Evolutionary conservation across 2,113 vertebrate species (phyloP).

Genomic region (Corynorhinus townsendii): DNA sequence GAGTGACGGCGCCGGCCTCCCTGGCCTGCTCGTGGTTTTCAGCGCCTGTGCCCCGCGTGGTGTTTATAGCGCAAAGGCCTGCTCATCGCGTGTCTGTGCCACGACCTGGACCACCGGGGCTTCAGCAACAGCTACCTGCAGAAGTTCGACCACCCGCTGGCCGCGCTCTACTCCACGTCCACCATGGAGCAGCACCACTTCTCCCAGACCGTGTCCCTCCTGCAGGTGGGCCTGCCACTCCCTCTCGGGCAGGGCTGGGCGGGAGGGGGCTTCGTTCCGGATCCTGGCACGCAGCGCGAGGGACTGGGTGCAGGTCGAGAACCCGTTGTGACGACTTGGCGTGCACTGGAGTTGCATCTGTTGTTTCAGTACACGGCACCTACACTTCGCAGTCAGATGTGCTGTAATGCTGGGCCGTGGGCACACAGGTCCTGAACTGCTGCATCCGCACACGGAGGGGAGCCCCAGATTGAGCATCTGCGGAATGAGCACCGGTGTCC

Average conservation of each 20-base stretch:
- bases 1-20: not conserved
- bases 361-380: fast-evolving
- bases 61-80: slow-evolving; percentile 92
- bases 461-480: not conserved
- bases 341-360: fast-evolving
- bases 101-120: slow-evolving; percentile 97
- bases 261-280: not conserved
- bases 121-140: slow-evolving; percentile 98
- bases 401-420: too few relatives aligned
- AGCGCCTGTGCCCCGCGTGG: not conserved
- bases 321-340: not conserved
- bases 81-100: slow-evolving; percentile 95
- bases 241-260: not conserved
- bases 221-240: slow-evolving; percentile 88
- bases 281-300: not conserved
- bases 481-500: not conserved
- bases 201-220: slow-evolving; percentile 97
- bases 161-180: slow-evolving; percentile 97
- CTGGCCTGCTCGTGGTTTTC: not conserved
- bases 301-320: fast-evolving
- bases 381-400: too few relatives aligned
- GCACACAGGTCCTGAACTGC: too few relatives aligned
- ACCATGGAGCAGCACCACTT: slow-evolving; percentile 99
- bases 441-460: not conserved
- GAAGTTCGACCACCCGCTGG: slow-evolving; percentile 98